Evolutionary conservation across 2,797 vertebrate species (phyloP), one percentile per base, ranked within the genome.

Genomic region (Thripadectes ignobilis): DNA sequence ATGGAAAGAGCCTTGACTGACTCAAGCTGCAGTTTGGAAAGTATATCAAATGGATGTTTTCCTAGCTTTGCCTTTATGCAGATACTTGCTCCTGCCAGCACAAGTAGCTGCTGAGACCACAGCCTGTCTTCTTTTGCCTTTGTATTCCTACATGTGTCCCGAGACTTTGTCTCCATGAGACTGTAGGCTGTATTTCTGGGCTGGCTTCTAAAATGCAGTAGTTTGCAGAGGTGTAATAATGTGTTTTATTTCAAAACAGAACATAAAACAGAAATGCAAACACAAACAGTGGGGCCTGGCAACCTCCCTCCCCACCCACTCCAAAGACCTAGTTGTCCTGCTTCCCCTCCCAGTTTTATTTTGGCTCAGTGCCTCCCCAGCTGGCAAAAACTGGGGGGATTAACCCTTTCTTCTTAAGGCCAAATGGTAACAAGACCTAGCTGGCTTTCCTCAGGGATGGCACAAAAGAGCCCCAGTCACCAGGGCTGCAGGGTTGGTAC

Each of bases 231-330:
- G 72, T 93, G 81, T 83, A 83, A 77, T 85, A 74, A 83, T 34
- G 73, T 43, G 69, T 57, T 92, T 89, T 88, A 59, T 39, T 85
- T 92, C 61, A 92, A 96, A 92, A 73, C 68, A 93, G 63, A 76
- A 68, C 59, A 87, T 73, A 55, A 86, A 91, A 71, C 45, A 89
- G 65, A 85, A 91, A 81, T 54, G 61, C 30, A 76, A 85, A 88
- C 13, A 66, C 55, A 85, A 94, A 63, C 59, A 88, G 46, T 0
- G 0, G 71, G 32, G 52, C 30, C 57, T 85, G 67, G 76, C 57
- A 89, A 58, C 13, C 14, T 68, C 45, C 59, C 67, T 82, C 32
- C 49, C 62, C 43, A 86, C 72, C 89, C 49, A 57, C 68, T 85
- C 89, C 3, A 1, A 67, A 69, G n/a, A 91, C 13, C 29, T 89